These are phyloP conservation scores for Aptenodytes patagonicus DNA, from an alignment of 2,113 vertebrate genomes.

Conservation along the genomic window DNA sequence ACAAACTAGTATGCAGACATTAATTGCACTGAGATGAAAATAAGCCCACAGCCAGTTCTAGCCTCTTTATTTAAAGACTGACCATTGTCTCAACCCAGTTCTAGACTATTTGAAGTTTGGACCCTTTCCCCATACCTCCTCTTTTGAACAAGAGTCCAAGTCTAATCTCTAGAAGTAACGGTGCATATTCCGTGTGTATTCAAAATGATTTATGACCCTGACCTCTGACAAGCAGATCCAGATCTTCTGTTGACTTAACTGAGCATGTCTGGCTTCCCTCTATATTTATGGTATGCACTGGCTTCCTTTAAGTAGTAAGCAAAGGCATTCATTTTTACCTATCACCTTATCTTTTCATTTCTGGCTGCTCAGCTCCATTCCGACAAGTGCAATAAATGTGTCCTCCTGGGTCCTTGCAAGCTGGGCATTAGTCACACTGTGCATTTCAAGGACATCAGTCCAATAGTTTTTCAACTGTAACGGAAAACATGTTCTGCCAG, in stretches of 20 bases:
- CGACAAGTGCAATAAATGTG: slow-evolving; percentile 57
- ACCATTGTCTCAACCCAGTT: not conserved
- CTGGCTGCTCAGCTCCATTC: slow-evolving; percentile 45
- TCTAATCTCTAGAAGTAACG: not conserved
- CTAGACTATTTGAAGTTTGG: not conserved
- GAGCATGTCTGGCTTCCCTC: not conserved
- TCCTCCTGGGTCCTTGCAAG: slow-evolving; percentile 44
- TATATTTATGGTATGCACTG: not conserved
- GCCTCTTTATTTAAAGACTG: not conserved
- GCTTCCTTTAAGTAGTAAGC: not conserved
- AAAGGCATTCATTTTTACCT: not conserved
- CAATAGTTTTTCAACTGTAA: slow-evolving; percentile 45
- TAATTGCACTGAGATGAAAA: not conserved
- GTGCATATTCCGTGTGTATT: not conserved
- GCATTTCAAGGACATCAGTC: slow-evolving; percentile 59
- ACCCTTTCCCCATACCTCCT: not conserved
- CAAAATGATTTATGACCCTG: not conserved
- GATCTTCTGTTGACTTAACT: not conserved
- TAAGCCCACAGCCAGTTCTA: not conserved
- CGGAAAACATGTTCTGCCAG: slow-evolving; percentile 33
- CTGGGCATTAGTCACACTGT: slow-evolving; percentile 52
- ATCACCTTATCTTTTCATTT: not conserved
- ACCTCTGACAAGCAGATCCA: not conserved
- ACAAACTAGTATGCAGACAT: not conserved
- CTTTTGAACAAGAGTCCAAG: not conserved